These are phyloP conservation scores for Pachypeltis micranthus DNA, from an alignment of 1,140 invertebrate species.

Conservation along the genomic window DNA sequence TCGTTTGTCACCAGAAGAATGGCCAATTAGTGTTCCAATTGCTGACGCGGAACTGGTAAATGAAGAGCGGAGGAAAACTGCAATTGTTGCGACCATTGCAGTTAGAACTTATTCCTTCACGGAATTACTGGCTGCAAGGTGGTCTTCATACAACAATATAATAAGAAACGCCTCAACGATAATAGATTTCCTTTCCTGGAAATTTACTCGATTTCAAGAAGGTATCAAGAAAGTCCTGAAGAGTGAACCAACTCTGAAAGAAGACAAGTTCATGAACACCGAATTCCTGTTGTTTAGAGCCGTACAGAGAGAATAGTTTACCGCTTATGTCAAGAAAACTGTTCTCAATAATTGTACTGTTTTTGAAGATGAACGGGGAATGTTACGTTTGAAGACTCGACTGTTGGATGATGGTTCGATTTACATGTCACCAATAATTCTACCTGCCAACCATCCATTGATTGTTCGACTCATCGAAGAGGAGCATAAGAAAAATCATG, in stretches of 20 bases:
- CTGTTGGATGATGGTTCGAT: background rate
- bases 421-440: background rate
- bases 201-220: background rate
- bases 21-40: background rate
- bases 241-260: background rate
- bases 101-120: background rate
- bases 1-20: background rate
- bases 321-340: too few relatives aligned
- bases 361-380: background rate
- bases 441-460: background rate
- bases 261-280: background rate
- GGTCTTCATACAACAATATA: too few relatives aligned
- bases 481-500: constrained; percentile 1
- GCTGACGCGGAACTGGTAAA: background rate
- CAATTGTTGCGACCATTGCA: background rate
- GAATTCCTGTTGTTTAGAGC: too few relatives aligned
- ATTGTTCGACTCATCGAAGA: background rate
- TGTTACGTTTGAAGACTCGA: background rate
- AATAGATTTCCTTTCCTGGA: background rate
- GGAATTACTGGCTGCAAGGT: too few relatives aligned
- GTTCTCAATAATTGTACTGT: too few relatives aligned
- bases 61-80: background rate
- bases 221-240: background rate
- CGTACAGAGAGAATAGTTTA: too few relatives aligned
- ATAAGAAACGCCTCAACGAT: too few relatives aligned